Base-by-base conservation (phyloP, 2,888 invertebrate genomes). In the Deilephila porcellus region DNA sequence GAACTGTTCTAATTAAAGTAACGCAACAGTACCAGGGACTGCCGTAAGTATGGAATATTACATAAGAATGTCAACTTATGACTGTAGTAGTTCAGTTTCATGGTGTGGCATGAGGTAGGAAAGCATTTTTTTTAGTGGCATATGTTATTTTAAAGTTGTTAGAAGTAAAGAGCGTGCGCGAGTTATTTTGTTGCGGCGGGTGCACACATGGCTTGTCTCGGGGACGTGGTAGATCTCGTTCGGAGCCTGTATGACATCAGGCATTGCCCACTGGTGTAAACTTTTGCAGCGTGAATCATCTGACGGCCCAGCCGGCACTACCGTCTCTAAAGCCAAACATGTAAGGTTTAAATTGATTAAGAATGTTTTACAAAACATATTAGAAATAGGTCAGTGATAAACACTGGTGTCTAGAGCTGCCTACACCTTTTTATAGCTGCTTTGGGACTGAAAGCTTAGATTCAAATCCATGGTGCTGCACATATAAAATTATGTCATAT, bases 221-320 rank as follows among this genome's bases (percentile, higher is more conserved):
- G 37, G 60, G 60, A 53, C 20, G 37, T 59, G 53, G 67, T 71
- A 60, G 52, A 67, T 52, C 53, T 67, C 45, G 79, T 82, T 83
- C 82, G 82, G 82, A 81, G 81, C 83, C 85, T 82, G 88, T 85
- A 92, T 93, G 93, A 94, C 93, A 94, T 93, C 93, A 94, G 83
- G 83, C 90, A 83, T 85, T 86, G 85, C 86, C 86, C 83, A 87
- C 82, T 86, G 86, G 84, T 90, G 86, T 90, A 89, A 90, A 91
- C 88, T 90, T 85, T 85, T 83, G 82, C 81, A 84, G 82, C 81
- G 87, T 93, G 93, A 93, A 87, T 93, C 92, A 92, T 89, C 85
- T 77, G 77, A 77, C 81, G 67, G 45, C 56, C 74, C 75, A 73
- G 76, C 78, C 78, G 56, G 53, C 53, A 75, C 76, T 74, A 77